Evolutionary conservation across 1,140 invertebrate genomes (phyloP), one percentile per base, ranked within the genome.

Genomic region (Triops cancriformis): DNA sequence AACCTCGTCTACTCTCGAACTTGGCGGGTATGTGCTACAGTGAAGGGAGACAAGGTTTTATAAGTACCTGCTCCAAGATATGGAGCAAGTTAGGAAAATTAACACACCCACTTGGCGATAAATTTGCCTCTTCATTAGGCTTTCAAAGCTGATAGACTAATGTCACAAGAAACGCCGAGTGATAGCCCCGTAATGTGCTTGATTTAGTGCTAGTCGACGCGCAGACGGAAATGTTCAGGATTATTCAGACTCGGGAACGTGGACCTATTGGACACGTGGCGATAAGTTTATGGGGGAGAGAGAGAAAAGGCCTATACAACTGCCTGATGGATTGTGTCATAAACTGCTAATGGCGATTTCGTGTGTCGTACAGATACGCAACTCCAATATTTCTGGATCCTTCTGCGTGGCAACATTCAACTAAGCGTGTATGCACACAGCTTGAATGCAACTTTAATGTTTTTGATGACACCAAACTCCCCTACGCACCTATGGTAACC

Each of bases 261-360:
- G 23, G 18, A 64, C 51, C 51, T 23, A 64, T 64, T 23, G 18
- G 51, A 64, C 23, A 23, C 51, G 51, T n/a, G 14, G 51, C 51
- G 51, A 64, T 64, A 18, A 64, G 51, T 23, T 64, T 64, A n/a
- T 64, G 31, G 31, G 31, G 31, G 31, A 7, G 31, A 18, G n/a
- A n/a, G n/a, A 45, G 18, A 45, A 45, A 18, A 64, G 51, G 23
- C 51, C 14, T n/a, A 18, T 6, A 23, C 6, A 64, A 64, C 10
- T 64, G 51, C 51, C 51, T 64, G 51, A 64, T 64, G 51, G 51
- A 64, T 64, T 23, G 51, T 64, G 51, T 18, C 51, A 64, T 64
- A 64, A 64, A 64, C 51, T n/a, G 51, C 51, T 64, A 64, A 64
- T 64, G 51, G 51, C 51, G 6, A 64, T 64, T 64, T 64, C 51